phyloP scores from a whole-genome alignment of 2,888 invertebrate species.

The Drosophila neonasuta region DNA sequence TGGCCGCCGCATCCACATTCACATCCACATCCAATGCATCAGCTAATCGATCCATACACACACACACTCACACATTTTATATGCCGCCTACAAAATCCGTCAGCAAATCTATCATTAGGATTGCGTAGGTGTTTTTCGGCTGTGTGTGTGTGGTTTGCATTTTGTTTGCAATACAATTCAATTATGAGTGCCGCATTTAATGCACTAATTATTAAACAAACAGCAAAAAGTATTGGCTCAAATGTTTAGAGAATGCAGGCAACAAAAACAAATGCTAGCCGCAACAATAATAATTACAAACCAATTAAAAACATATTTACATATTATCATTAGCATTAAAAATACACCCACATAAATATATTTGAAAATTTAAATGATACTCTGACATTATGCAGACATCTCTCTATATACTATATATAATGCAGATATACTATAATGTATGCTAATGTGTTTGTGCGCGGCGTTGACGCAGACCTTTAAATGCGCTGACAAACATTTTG shows the following conservation, averaged over 20 bases:
- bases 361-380: not conserved
- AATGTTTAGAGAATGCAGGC: slow-evolving; percentile 11
- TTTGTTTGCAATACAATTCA: slow-evolving; percentile 40
- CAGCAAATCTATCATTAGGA: slow-evolving; percentile 42
- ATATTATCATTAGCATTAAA: slow-evolving; percentile 33
- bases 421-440: not conserved
- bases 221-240: slow-evolving; percentile 28
- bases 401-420: not conserved
- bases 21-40: slow-evolving; percentile 32
- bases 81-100: slow-evolving; percentile 23
- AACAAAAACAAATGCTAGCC: slow-evolving; percentile 37
- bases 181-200: slow-evolving; percentile 52
- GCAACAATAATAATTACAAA: slow-evolving; percentile 71
- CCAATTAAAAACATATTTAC: slow-evolving; percentile 70
- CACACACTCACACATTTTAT: slow-evolving; percentile 11
- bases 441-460: slow-evolving; percentile 7
- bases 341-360: slow-evolving; percentile 4
- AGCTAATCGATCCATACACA: slow-evolving; percentile 19
- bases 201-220: slow-evolving; percentile 66
- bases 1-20: slow-evolving; percentile 12
- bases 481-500: slow-evolving; percentile 48
- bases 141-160: not conserved
- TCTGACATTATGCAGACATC: not conserved
- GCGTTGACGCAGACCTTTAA: slow-evolving; percentile 19
- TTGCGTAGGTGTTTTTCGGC: no score